Evolutionary conservation across 1,140 invertebrate species (phyloP), one percentile per base, ranked within the genome.

Genomic region (Leptinotarsa defecta): DNA sequence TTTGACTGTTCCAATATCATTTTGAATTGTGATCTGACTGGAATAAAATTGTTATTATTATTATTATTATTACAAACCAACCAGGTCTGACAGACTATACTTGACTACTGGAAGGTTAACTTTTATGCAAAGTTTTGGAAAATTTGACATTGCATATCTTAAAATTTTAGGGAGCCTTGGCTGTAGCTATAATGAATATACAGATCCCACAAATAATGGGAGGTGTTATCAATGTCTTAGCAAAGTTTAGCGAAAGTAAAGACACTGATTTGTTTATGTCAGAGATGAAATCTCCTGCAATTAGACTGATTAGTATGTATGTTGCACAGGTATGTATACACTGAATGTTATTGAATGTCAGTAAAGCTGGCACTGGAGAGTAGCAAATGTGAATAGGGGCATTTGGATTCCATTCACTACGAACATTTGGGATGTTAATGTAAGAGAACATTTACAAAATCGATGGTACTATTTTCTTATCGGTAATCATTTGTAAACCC

Each of bases 131-230:
- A 57, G 64, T 65, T 65, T 20, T 6, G 27, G 4, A 24, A 65
- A 22, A 62, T 62, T 24, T 65, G 64, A 13, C 13, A 20, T 65
- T 17, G 3, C 5, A 17, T 70, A 48, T 74, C 4, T 0, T 57
- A 65, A 73, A 76, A 48, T 87, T 87, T 70, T 82, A 96, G 95
- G 92, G 93, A 80, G 94, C 95, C 15, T 84, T 96, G 43, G 86
- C 91, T 77, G 94, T 95, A 69, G 94, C 95, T 2, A 78, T 93
- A 65, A 87, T 95, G 73, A 96, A 96, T 83, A 94, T 96, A 76
- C 88, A 93, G 84, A 93, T 96, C 78, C 94, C 95, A 2, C 87
- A 92, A 76, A 81, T 92, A 72, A 87, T 96, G 22, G 94, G 95
- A 57, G 88, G 91, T 76, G 82, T 96, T 19, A 91, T 96, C 22